phyloP scores from a whole-genome alignment of 2,888 invertebrate genomes.

The Caenorhabditis sp. region DNA sequence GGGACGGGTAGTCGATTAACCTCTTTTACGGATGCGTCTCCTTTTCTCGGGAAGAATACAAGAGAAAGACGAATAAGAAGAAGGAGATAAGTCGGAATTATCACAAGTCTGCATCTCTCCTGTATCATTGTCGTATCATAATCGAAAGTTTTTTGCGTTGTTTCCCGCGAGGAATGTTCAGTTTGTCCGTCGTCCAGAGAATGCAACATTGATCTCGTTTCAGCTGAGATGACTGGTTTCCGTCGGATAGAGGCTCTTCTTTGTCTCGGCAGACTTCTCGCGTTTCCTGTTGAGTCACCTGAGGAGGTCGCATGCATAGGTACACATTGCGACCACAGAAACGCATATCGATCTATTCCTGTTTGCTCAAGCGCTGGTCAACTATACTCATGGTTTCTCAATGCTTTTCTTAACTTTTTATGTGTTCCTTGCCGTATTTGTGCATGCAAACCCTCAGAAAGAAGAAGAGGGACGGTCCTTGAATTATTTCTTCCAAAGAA shows the following conservation, averaged over 20 bases:
- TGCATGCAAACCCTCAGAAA: constrained; percentile 17
- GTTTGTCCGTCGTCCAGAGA: too few species aligned
- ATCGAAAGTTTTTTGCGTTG: constrained; percentile 53
- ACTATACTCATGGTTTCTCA: constrained; percentile 46
- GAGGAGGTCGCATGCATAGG: constrained; percentile 50
- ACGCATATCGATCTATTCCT: constrained; percentile 54
- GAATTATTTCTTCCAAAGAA: constrained; percentile 24
- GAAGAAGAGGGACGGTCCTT: constrained; percentile 5
- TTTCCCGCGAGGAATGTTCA: constrained; percentile 26
- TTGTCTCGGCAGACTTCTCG: not conserved
- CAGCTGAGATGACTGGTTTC: too few species aligned
- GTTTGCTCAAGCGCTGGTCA: constrained; percentile 52
- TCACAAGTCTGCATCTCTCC: constrained; percentile 57
- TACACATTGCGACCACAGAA: constrained; percentile 40
- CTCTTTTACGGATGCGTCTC: constrained; percentile 59
- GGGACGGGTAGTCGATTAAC: constrained; percentile 58
- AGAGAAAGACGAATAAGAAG: constrained; percentile 20
- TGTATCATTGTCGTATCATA: constrained; percentile 36
- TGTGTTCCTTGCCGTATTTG: constrained; percentile 19
- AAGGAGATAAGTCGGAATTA: constrained; percentile 49
- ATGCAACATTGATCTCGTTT: too few species aligned
- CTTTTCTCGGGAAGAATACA: constrained; percentile 36
- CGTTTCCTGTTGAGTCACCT: constrained; percentile 39
- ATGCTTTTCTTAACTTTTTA: constrained; percentile 30
- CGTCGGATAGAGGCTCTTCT: too few species aligned